A percentile compares a stretch with the other conserved stretches of the same genome.
These are phyloP conservation scores for Trigoniulus corallinus DNA, from an alignment of 1,140 invertebrate genomes.

Conservation along the genomic window DNA sequence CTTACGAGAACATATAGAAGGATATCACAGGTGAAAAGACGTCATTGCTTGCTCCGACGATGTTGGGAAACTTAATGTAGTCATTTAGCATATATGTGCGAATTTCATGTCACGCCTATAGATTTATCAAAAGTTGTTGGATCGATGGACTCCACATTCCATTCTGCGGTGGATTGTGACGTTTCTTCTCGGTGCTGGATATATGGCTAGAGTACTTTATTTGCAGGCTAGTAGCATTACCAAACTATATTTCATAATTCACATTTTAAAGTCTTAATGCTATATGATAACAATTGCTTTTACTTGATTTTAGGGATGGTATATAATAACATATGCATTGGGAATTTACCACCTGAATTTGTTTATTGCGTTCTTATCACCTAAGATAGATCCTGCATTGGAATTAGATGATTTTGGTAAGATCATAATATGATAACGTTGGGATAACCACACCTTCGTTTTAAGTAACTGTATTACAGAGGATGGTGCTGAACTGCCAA, in stretches of 20 bases:
- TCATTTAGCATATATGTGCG: no score
- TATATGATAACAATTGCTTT: conserved; percentile 7
- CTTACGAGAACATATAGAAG: background rate
- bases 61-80: no score
- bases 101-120: conserved; percentile 12
- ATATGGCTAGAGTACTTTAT: conserved; percentile 19
- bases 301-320: conserved; percentile 79
- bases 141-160: conserved; percentile 22
- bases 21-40: background rate
- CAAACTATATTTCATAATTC: background rate
- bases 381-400: conserved; percentile 95
- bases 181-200: conserved; percentile 15
- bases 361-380: conserved; percentile 98
- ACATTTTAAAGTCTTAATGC: conserved; percentile 3
- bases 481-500: conserved; percentile 82
- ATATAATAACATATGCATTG: conserved; percentile 95
- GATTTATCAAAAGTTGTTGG: conserved; percentile 24
- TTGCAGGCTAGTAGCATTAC: conserved; percentile 17
- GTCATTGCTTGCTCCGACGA: no score
- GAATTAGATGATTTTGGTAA: conserved; percentile 62
- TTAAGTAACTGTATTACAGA: conserved; percentile 25
- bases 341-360: conserved; percentile 98
- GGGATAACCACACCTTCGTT: background rate
- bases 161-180: conserved; percentile 20
- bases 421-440: conserved; percentile 5